phyloP scores from a whole-genome alignment of 2,113 vertebrate species.

The Laterallus jamaicensis region DNA sequence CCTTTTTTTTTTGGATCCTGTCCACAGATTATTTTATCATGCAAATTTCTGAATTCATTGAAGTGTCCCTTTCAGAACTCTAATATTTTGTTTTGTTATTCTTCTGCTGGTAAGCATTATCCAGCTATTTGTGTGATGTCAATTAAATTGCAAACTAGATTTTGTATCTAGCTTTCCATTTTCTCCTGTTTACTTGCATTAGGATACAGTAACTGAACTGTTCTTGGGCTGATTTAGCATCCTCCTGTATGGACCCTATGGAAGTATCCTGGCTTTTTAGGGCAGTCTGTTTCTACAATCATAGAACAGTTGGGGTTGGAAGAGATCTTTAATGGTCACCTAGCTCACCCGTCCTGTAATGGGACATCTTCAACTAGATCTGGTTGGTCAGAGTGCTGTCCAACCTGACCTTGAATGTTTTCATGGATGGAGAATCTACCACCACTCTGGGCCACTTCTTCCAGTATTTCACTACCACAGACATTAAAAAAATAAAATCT shows the following conservation, averaged over 20 bases:
- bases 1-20: background rate
- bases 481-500: background rate
- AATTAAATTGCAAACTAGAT: background rate
- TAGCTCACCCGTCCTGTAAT: accelerated
- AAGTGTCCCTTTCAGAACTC: background rate
- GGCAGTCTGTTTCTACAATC: background rate
- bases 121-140: background rate
- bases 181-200: background rate
- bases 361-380: background rate
- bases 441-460: background rate
- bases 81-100: background rate
- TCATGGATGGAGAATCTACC: accelerated
- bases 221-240: background rate
- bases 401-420: background rate
- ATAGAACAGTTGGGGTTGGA: background rate
- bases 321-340: background rate
- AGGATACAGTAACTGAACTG: background rate
- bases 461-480: background rate
- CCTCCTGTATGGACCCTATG: background rate
- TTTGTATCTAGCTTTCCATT: background rate
- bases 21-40: background rate
- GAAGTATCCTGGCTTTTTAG: background rate
- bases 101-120: background rate
- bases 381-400: accelerated
- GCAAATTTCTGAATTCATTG: background rate